These are phyloP conservation scores for Spisula solida DNA, from an alignment of 2,888 invertebrate species.

Conservation along the genomic window DNA sequence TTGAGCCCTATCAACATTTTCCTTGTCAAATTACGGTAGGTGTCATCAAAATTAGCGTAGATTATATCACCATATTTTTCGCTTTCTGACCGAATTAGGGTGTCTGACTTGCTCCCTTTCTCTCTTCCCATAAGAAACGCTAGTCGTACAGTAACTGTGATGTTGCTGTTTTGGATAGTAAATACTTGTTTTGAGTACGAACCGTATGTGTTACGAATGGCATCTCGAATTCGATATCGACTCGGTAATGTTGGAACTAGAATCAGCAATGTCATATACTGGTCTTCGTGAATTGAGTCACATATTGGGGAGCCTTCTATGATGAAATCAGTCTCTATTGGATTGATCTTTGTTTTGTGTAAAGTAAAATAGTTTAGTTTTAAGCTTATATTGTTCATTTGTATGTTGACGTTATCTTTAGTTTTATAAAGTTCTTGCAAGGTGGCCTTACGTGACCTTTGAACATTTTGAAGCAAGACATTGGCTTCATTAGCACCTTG, in stretches of 20 bases:
- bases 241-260: constrained; percentile 72
- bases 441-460: too few species aligned
- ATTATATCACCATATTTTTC: constrained; percentile 68
- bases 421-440: too few species aligned
- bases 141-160: constrained; percentile 57
- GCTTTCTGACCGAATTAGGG: constrained; percentile 58
- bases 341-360: constrained; percentile 62
- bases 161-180: not conserved
- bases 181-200: constrained; percentile 56
- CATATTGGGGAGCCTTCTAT: constrained; percentile 62
- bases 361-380: constrained; percentile 61
- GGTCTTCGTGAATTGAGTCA: not conserved
- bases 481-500: too few species aligned
- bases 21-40: constrained; percentile 70
- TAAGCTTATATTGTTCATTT: constrained; percentile 12
- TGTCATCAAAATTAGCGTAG: constrained; percentile 70
- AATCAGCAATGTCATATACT: constrained; percentile 71
- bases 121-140: constrained; percentile 73
- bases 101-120: constrained; percentile 26
- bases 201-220: constrained; percentile 75
- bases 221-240: constrained; percentile 65
- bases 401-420: not conserved
- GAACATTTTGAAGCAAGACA: too few species aligned
- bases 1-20: constrained; percentile 72
- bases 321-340: constrained; percentile 59